Evolutionary conservation across 2,888 invertebrate genomes (phyloP).

Genomic region (Crioceris asparagi): DNA sequence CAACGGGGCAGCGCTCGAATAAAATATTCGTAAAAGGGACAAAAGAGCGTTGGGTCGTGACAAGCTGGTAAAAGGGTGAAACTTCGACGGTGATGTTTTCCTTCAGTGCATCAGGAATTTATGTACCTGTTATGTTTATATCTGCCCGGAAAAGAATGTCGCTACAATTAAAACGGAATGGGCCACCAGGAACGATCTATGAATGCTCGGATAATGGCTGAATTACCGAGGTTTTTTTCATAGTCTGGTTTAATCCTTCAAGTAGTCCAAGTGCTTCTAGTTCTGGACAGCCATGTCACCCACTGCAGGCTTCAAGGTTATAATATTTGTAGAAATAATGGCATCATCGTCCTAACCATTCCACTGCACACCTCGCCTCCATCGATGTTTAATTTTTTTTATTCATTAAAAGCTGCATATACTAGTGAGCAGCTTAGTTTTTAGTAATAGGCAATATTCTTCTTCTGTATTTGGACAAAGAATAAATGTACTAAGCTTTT

Average conservation of each 20-base stretch:
- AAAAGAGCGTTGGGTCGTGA: neutral
- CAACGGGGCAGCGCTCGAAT: too few species aligned
- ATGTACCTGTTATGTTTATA: conserved; percentile 1
- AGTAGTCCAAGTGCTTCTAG: too few species aligned
- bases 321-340: conserved; percentile 1
- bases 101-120: conserved; percentile 1
- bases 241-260: too few species aligned
- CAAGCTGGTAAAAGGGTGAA: neutral
- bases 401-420: conserved; percentile 1
- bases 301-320: too few species aligned
- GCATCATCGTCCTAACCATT: conserved; percentile 1
- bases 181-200: conserved; percentile 1
- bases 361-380: neutral
- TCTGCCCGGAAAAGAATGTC: conserved; percentile 1
- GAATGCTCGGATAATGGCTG: conserved; percentile 1
- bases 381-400: conserved; percentile 1
- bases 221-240: too few species aligned
- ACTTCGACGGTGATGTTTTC: neutral
- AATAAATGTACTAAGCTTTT: neutral
- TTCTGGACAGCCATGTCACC: too few species aligned
- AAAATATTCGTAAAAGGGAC: too few species aligned
- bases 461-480: neutral
- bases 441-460: neutral
- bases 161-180: conserved; percentile 1
- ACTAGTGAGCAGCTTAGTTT: neutral